Percentiles rank a stretch among this genome's conserved stretches.
Conservation (phyloP, 2,888 invertebrate genomes). For the Agrotis segetum region DNA sequence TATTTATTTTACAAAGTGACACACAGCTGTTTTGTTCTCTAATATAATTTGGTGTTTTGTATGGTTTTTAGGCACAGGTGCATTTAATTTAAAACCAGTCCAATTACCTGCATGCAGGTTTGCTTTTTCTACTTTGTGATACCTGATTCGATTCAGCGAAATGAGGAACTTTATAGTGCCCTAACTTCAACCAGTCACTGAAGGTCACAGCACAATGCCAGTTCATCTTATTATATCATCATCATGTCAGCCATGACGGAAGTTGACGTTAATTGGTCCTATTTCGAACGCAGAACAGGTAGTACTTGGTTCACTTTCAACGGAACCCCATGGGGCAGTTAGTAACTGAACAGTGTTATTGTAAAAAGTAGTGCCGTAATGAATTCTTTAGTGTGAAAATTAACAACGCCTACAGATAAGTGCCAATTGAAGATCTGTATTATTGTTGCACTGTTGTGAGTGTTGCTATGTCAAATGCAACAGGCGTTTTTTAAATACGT, state of each 20-base stretch:
- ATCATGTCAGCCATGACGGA: conserved; percentile 29
- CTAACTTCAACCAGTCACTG: background rate
- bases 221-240: conserved; percentile 29
- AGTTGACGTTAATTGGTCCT: conserved; percentile 38
- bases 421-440: background rate
- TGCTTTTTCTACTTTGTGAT: too few relatives aligned
- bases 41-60: too few relatives aligned
- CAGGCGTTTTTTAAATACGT: conserved; percentile 25
- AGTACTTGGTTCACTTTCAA: background rate
- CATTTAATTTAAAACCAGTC: background rate
- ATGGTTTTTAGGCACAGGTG: too few relatives aligned
- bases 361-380: background rate
- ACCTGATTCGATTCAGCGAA: background rate
- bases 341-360: background rate
- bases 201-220: conserved; percentile 1
- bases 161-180: background rate
- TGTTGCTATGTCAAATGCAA: conserved; percentile 5
- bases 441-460: background rate
- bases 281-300: conserved; percentile 5
- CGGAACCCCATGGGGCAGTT: background rate
- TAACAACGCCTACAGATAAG: background rate
- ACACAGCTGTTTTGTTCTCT: background rate
- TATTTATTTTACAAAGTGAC: background rate
- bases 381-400: background rate
- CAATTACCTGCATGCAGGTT: background rate